A percentile compares a stretch with the other conserved stretches of the same genome.
Conservation (phyloP, 1,140 invertebrate genomes). For the Bactericera cockerelli region DNA sequence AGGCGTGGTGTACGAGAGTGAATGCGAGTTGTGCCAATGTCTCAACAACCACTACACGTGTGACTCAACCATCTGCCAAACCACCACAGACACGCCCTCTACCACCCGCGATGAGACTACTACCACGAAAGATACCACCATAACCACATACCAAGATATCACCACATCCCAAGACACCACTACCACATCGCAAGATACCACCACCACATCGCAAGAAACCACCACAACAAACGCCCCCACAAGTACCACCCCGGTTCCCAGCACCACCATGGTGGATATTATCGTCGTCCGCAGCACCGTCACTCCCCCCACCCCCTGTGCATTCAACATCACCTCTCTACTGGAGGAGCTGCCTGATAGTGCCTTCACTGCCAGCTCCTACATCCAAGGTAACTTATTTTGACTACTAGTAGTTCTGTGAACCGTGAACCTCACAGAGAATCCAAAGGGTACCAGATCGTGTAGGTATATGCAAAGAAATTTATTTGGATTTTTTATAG, state of each 20-base stretch:
- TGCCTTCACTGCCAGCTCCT: conserved; percentile 39
- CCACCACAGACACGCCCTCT: conserved; percentile 10
- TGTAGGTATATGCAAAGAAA: too few species aligned
- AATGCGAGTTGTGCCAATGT: conserved; percentile 57
- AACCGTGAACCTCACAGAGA: too few species aligned
- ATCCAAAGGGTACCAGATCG: too few species aligned
- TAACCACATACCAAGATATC: too few species aligned
- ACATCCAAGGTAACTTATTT: not conserved
- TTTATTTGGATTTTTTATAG: too few species aligned
- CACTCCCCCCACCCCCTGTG: conserved; percentile 33
- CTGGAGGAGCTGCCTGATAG: conserved; percentile 33
- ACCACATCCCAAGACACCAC: too few species aligned
- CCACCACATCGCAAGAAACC: too few species aligned
- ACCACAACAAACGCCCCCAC: too few species aligned
- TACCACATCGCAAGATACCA: too few species aligned
- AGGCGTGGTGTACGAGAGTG: conserved; percentile 34
- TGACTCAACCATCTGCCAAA: conserved; percentile 34
- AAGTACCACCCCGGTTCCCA: conserved; percentile 1
- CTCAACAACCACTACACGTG: conserved; percentile 54
- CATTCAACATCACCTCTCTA: not conserved
- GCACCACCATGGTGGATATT: conserved; percentile 18
- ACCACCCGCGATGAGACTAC: conserved; percentile 4
- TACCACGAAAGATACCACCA: too few species aligned
- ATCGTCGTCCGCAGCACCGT: conserved; percentile 31
- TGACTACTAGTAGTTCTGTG: too few species aligned